Evolutionary conservation across 1,140 invertebrate genomes (phyloP).

Genomic region (Cotesia glomerata): DNA sequence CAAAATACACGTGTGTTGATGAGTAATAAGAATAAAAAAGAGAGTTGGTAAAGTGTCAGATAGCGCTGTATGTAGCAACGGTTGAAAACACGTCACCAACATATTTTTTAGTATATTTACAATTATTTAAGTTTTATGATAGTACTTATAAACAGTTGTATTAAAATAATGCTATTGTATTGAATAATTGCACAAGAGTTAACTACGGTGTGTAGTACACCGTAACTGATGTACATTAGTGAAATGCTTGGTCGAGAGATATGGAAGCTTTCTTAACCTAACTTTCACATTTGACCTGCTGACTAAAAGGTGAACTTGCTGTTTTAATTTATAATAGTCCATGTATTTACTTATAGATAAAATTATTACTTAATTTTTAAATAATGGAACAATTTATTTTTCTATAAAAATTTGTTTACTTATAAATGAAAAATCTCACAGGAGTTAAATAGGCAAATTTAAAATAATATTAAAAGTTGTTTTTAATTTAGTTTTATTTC

Average conservation of each 20-base stretch:
- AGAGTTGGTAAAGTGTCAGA: neutral
- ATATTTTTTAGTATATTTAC: slow-evolving; percentile 4
- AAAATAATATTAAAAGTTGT: neutral
- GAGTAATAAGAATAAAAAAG: no score
- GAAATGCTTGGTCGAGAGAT: slow-evolving; percentile 26
- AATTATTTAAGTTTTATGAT: slow-evolving; percentile 16
- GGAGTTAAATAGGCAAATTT: neutral
- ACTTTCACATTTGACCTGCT: slow-evolving; percentile 22
- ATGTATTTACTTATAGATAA: neutral
- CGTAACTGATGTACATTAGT: slow-evolving; percentile 21
- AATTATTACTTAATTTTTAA: neutral
- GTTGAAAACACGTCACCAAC: slow-evolving; percentile 37
- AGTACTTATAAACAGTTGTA: slow-evolving; percentile 20
- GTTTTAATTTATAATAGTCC: slow-evolving; percentile 17
- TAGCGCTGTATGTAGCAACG: slow-evolving; percentile 21
- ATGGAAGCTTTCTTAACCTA: slow-evolving; percentile 39
- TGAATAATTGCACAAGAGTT: neutral
- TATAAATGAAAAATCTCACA: no score
- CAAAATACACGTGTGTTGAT: no score
- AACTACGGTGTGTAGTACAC: neutral
- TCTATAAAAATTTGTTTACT: neutral
- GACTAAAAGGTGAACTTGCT: slow-evolving; percentile 31
- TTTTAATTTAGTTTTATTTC: neutral
- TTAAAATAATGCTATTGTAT: slow-evolving; percentile 7
- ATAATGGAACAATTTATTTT: neutral